Evolutionary conservation across 2,113 vertebrate genomes (phyloP).

Genomic region (Carassius auratus): DNA sequence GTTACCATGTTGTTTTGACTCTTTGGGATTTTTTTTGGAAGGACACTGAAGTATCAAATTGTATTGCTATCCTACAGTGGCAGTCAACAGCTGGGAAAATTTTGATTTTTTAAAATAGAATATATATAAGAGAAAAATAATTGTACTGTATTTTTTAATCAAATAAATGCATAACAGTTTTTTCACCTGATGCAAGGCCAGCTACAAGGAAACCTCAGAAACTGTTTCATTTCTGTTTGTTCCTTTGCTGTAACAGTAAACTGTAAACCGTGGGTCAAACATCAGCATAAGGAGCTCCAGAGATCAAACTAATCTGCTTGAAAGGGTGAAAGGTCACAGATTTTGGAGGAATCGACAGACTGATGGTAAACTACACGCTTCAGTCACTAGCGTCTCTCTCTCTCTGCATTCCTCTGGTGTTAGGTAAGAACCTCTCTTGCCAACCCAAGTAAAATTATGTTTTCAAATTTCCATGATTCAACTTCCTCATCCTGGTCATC

Average conservation of each 20-base stretch:
- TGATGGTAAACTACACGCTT: background rate
- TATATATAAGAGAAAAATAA: too few species aligned
- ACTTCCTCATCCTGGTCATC: conserved; percentile 16
- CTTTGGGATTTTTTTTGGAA: too few species aligned
- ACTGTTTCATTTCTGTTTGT: background rate
- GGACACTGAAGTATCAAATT: background rate
- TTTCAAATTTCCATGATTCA: conserved; percentile 46
- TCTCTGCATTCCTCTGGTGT: conserved; percentile 49
- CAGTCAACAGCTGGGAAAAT: background rate
- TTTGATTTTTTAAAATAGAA: too few species aligned
- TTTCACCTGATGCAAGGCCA: background rate
- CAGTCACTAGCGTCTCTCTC: conserved; percentile 18
- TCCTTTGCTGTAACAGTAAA: background rate
- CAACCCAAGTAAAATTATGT: conserved; percentile 51
- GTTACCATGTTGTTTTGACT: too few species aligned
- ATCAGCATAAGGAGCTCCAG: background rate
- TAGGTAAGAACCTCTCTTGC: conserved; percentile 49
- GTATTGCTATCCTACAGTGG: background rate
- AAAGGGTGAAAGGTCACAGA: conserved; percentile 16
- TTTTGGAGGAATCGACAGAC: background rate
- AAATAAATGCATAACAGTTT: background rate
- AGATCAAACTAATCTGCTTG: background rate
- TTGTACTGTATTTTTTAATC: background rate
- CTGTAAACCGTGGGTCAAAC: background rate
- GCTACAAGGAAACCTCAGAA: background rate